Base-by-base conservation (phyloP, 2,113 vertebrate genomes). In the Damaliscus lunatus region DNA sequence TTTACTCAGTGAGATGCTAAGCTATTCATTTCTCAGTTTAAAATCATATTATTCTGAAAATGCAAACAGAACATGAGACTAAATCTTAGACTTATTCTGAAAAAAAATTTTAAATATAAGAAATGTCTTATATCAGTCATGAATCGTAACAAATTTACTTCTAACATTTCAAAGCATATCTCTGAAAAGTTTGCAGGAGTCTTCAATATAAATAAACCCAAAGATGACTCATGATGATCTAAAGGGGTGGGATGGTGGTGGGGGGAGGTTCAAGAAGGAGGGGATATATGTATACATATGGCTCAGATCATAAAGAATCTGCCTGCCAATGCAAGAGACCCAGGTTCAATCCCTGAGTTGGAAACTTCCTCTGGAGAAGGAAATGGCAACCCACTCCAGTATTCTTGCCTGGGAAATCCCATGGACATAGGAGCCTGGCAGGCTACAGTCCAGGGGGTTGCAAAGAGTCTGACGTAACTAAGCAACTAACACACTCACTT, bases 31-130 rank as follows among this genome's bases (percentile, higher is more conserved):
- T 53, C 31, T 90, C 31, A 92, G 36, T 64, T 88, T 97, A 78
- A 91, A 77, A 36, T 91, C 29, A 57, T 36, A 85, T 94, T 57
- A 92, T 80, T 91, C 77, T 97, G 33, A 94, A 96, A 94, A 93
- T 17, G 23, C 21, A 97, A 92, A 53, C 10, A 83, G 40, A 87
- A 96, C 3, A 93, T 36, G 23, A 94, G 10, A 84, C 23, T 92
- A 91, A 84, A 12, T n/a, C 55, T 90, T 52, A 74, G 55, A 80
- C 36, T 60, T 50, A 96, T 21, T 83, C 90, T 92, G 13, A 86
- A 96, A 23, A 33, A 19, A 43, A 4, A 0, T 43, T 77, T 77
- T 40, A 92, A 60, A 86, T 5, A 33, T n/a, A 84, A 90, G 23
- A 27, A 96, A 90, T 29, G 10, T 59, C 46, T 94, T 33, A 21